Evolutionary conservation across 2,113 vertebrate species (phyloP).

Genomic region (Pseudopipra pipra): DNA sequence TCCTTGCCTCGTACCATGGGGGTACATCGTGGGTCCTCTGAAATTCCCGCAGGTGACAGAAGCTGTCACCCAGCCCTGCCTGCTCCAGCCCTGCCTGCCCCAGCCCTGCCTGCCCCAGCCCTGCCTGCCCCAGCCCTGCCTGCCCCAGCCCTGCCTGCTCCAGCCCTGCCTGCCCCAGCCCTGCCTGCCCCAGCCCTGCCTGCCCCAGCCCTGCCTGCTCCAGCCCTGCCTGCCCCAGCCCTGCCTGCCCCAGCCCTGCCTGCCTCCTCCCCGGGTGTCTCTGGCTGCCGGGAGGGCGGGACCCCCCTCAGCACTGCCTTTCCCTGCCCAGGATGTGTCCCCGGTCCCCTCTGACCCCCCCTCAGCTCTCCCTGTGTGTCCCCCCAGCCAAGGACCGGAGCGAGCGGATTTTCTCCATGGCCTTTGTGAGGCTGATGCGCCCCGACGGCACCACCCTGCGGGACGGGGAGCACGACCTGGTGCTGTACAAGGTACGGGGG

Average conservation of each 20-base stretch:
- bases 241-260: not conserved
- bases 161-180: not conserved
- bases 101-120: not conserved
- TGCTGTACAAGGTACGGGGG: constrained; percentile 59
- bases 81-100: not conserved
- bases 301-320: fast-evolving
- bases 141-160: no score
- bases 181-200: no score
- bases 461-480: constrained; percentile 52
- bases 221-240: no score
- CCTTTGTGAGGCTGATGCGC: constrained; percentile 54
- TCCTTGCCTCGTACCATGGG: fast-evolving
- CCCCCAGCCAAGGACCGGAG: constrained; percentile 56
- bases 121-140: no score
- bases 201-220: no score
- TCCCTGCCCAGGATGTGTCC: fast-evolving
- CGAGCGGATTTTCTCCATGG: constrained; percentile 64
- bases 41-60: not conserved
- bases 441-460: constrained; percentile 52
- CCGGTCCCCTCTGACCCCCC: fast-evolving
- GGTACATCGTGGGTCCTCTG: not conserved
- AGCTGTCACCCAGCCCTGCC: not conserved
- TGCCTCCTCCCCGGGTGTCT: fast-evolving
- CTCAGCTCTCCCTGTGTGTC: not conserved
- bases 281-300: no score